Base-by-base conservation (phyloP, 2,888 invertebrate species). In the Scrobipalpa atriplicella region DNA sequence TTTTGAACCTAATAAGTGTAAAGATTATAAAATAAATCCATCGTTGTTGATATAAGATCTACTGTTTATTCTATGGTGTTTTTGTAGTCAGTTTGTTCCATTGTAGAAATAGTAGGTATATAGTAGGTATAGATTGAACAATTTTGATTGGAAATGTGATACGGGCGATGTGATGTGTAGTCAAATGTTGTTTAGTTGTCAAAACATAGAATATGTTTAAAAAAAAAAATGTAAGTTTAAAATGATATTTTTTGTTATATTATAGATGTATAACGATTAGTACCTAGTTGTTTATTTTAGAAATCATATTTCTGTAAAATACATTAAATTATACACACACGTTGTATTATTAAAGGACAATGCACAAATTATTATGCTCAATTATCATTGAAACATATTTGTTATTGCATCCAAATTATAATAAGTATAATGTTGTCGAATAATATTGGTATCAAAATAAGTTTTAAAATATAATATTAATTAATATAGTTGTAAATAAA, bases 281-380 rank as follows among this genome's bases (percentile, higher is more conserved):
- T 5, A 52, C n/a, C n/a, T n/a, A n/a, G 11, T 16, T 58, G 58
- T 58, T 58, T 58, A 29, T n/a, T 38, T n/a, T 52, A 9, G 52
- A 11, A 6, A n/a, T 41, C 39, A 36, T 47, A 47, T 13, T 61
- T n/a, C 36, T n/a, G 13, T 61, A 41, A 18, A 36, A 13, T 36
- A 58, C 41, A 58, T 65, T 13, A 18, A 18, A 54, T n/a, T 64
- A 39, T 56, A 41, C 39, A 56, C 19, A 19, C 61, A 13, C 29
- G 11, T 10, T 60, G 65, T 43, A 60, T n/a, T 58, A 71, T 66
- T 69, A 65, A 62, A 70, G 72, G 72, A 69, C 69, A 73, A 66
- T 80, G 81, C 81, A 81, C 81, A 81, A 81, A 76, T 52, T 36
- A 73, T 69, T 77, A 81, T 76, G 81, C 81, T 82, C 81, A 82